A percentile compares a stretch with the other conserved stretches of the same genome.
These are phyloP conservation scores for Leptura quadrifasciata DNA, from an alignment of 2,888 invertebrate species.

Conservation along the genomic window DNA sequence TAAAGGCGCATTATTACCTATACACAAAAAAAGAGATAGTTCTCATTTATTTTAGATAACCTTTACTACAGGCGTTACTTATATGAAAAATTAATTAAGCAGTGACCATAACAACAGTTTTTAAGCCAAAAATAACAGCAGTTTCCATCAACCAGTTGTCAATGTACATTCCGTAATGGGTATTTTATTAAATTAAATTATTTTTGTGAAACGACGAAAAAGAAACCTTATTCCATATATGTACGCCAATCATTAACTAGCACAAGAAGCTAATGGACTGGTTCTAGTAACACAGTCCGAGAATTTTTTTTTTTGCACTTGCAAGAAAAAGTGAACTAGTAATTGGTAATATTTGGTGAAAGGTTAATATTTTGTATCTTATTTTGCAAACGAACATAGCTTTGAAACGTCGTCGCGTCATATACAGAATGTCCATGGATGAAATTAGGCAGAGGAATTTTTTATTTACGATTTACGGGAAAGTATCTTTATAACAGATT, in stretches of 20 bases:
- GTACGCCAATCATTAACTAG: neutral
- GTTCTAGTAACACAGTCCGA: neutral
- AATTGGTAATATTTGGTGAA: neutral
- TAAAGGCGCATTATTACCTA: no score
- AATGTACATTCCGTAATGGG: neutral
- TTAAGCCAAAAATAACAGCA: neutral
- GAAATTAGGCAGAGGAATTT: no score
- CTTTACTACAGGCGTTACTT: no score
- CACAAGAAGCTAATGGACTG: neutral
- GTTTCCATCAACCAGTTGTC: neutral
- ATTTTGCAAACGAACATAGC: neutral
- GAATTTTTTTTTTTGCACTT: neutral
- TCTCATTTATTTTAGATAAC: no score
- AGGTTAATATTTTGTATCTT: neutral
- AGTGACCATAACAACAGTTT: neutral
- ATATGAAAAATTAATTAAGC: no score
- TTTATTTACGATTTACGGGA: no score
- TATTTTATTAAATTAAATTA: neutral
- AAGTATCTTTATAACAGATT: no score
- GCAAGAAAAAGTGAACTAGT: neutral
- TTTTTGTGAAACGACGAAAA: neutral
- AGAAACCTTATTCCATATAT: constrained; percentile 2
- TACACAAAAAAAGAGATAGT: no score
- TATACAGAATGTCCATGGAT: no score
- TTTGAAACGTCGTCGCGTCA: neutral